Conservation (phyloP, 2,797 vertebrate species). For the Eospalax fontanierii region DNA sequence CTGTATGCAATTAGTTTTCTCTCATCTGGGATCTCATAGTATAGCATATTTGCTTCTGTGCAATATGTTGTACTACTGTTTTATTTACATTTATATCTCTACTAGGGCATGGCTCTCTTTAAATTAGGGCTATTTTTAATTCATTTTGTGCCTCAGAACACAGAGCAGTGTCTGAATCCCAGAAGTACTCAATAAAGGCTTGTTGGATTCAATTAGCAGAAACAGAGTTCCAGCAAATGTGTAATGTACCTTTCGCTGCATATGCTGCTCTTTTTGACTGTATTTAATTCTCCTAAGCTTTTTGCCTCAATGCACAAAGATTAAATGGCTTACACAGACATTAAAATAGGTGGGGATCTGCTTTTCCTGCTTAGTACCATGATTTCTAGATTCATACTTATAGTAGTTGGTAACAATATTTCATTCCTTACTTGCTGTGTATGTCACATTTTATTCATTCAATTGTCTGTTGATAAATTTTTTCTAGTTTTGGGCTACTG, state of each 20-base stretch:
- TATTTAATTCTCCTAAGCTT: conserved; percentile 29
- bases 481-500: conserved; percentile 2
- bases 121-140: background rate
- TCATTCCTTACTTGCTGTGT: background rate
- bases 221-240: background rate
- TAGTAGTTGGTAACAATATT: background rate
- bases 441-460: background rate
- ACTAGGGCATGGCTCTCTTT: background rate
- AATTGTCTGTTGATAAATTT: background rate
- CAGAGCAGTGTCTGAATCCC: background rate
- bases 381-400: background rate
- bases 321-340: background rate
- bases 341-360: background rate
- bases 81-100: conserved; percentile 20
- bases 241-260: background rate
- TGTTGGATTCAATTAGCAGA: conserved; percentile 44
- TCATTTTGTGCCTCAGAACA: conserved; percentile 6
- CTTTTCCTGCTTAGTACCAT: background rate
- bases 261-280: conserved; percentile 29
- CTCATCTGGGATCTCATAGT: background rate
- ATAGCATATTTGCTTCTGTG: background rate
- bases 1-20: background rate
- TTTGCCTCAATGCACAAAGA: background rate
- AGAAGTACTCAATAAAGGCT: background rate
- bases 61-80: background rate